phyloP scores from a whole-genome alignment of 2,113 vertebrate species.

The Abramis brama region DNA sequence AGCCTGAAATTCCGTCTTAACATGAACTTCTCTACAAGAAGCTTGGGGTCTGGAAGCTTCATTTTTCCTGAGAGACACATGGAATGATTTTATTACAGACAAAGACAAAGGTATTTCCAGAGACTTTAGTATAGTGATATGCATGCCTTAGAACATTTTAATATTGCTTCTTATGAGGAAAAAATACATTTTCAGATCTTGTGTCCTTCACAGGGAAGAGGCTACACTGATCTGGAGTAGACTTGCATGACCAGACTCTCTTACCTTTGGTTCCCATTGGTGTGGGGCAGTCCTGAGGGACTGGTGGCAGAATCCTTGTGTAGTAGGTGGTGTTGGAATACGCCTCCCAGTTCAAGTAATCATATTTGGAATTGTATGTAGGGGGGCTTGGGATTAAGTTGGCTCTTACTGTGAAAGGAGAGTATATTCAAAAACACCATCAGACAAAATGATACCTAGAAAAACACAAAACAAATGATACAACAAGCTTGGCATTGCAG shows the following conservation, averaged over 20 bases:
- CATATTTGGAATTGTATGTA: slow-evolving; percentile 87
- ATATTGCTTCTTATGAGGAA: background rate
- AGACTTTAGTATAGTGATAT: background rate
- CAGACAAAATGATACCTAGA: background rate
- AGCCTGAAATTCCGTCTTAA: slow-evolving; percentile 83
- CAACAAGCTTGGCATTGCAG: too few species aligned
- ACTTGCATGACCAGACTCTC: background rate
- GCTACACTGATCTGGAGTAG: background rate
- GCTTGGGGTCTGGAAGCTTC: slow-evolving; percentile 81
- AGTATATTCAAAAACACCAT: slow-evolving; percentile 3
- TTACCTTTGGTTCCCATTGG: slow-evolving; percentile 92
- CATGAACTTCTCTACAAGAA: slow-evolving; percentile 80
- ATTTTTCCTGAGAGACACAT: slow-evolving; percentile 77
- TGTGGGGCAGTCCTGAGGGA: slow-evolving; percentile 86
- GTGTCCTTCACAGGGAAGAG: background rate
- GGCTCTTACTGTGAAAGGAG: slow-evolving; percentile 77
- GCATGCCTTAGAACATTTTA: background rate
- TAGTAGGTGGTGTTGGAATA: slow-evolving; percentile 90
- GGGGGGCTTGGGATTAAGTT: slow-evolving; percentile 90
- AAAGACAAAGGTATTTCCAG: background rate
- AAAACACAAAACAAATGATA: background rate
- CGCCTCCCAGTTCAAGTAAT: slow-evolving; percentile 92
- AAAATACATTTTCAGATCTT: background rate
- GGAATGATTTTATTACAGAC: background rate
- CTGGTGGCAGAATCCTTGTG: slow-evolving; percentile 87